Evolutionary conservation across 1,140 invertebrate species (phyloP).

Genomic region (Yoshiicerus persimilis): DNA sequence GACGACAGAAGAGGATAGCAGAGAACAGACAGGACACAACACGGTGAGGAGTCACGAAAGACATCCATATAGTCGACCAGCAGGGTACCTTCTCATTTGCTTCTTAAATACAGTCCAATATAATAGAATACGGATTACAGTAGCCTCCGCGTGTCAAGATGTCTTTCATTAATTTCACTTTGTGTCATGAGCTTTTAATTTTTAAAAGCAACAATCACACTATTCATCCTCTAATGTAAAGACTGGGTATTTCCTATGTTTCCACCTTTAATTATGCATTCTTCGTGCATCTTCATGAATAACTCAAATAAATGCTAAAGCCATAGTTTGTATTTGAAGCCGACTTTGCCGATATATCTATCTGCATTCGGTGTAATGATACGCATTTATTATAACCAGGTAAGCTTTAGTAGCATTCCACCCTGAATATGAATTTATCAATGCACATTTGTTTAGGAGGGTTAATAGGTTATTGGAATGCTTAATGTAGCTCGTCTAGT

Average conservation of each 20-base stretch:
- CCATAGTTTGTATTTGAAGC: too few relatives aligned
- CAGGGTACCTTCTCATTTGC: slow-evolving; percentile 14
- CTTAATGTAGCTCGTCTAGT: not conserved
- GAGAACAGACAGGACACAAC: not conserved
- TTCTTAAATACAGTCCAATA: slow-evolving; percentile 4
- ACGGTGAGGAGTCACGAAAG: slow-evolving; percentile 4
- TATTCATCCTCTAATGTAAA: not conserved
- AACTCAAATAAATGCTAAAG: too few relatives aligned
- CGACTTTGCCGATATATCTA: too few relatives aligned
- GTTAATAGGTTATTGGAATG: not conserved
- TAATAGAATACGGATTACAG: slow-evolving; percentile 16
- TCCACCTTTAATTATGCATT: too few relatives aligned
- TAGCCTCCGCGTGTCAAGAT: slow-evolving; percentile 14
- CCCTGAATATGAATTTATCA: too few relatives aligned
- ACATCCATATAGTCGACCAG: not conserved
- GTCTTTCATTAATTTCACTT: slow-evolving; percentile 21
- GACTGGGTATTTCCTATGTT: too few relatives aligned
- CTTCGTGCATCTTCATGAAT: too few relatives aligned
- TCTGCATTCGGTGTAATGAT: too few relatives aligned
- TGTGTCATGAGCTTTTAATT: slow-evolving; percentile 20
- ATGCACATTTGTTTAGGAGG: not conserved
- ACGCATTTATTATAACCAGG: too few relatives aligned
- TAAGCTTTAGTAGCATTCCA: too few relatives aligned
- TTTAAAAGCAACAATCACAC: slow-evolving; percentile 1
- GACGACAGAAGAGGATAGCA: not conserved